These are phyloP conservation scores for Aeoliscus strigatus DNA, from an alignment of 2,797 vertebrate genomes.

Conservation along the genomic window DNA sequence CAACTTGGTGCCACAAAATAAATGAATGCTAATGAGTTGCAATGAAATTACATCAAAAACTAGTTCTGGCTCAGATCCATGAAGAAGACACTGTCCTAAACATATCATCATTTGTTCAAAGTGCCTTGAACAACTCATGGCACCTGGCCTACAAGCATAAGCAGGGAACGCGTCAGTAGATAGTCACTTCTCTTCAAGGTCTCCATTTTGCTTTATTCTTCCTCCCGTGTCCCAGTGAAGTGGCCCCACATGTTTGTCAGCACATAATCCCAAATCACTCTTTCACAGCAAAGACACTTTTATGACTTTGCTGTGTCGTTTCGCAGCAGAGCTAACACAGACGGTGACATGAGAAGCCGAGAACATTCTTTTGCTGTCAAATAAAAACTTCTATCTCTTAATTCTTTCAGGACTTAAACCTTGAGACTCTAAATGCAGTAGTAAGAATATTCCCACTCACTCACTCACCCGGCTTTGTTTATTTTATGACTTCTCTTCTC, in stretches of 20 bases:
- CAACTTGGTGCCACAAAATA: conserved; percentile 46
- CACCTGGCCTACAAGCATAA: conserved; percentile 31
- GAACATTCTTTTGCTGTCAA: conserved; percentile 34
- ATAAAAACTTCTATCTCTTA: conserved; percentile 43
- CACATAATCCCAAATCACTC: conserved; percentile 18
- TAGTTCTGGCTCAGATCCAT: conserved; percentile 46
- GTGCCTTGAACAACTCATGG: conserved; percentile 30
- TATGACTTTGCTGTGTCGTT: conserved; percentile 29
- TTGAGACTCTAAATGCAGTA: conserved; percentile 23
- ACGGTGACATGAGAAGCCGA: conserved; percentile 17
- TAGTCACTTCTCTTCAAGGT: conserved; percentile 46
- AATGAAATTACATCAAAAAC: conserved; percentile 48
- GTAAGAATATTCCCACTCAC: conserved; percentile 20
- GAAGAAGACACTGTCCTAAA: conserved; percentile 28
- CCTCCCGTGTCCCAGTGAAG: conserved; percentile 12
- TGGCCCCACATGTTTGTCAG: conserved; percentile 28
- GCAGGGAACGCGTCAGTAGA: conserved; percentile 32
- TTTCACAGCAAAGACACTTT: conserved; percentile 21
- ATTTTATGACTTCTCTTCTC: conserved; percentile 20
- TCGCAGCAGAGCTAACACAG: conserved; percentile 24
- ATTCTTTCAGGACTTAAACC: conserved; percentile 43
- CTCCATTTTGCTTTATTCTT: conserved; percentile 35
- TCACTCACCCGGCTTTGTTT: conserved; percentile 35
- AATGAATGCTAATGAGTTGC: conserved; percentile 41
- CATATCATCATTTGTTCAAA: conserved; percentile 33